Base-by-base conservation (phyloP, 1,140 invertebrate species). In the Euglossa dilemma region DNA sequence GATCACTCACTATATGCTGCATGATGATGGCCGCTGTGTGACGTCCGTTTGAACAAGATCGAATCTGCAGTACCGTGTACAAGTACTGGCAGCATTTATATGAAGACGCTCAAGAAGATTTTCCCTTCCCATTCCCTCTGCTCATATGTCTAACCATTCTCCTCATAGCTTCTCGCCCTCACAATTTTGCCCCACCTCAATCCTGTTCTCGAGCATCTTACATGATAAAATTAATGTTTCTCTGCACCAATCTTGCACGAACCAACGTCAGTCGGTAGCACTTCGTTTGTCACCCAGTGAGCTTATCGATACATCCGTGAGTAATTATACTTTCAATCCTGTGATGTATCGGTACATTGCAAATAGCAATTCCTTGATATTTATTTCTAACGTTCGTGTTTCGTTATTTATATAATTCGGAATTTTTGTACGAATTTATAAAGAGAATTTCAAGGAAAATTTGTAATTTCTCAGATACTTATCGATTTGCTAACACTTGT, bases 1-100 rank as follows among this genome's bases (percentile, higher is more conserved):
- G 63, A 86, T 86, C 92, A 93, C 92, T 93, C 92, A 93, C 93
- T 93, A 92, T 82, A 85, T 88, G 91, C 89, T 92, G 91, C 93
- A 93, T 93, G 81, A 83, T 84, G 92, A 87, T 78, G 87, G 90
- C 57, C 74, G 66, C 83, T 86, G 86, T 83, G 84, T 89, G 79
- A 72, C 87, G 89, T 90, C 85, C 88, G 90, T 92, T 92, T 91
- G 87, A 90, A 91, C 91, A 73, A 91, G 92, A 91, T 91, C 85
- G 90, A 91, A 93, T 91, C 92, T 92, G 90, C 70, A 54, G 67
- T 92, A 90, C 90, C 87, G 85, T 87, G 87, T 86, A 88, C 87
- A 91, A 90, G 84, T 87, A 87, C 85, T 87, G 78, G 72, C 90
- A 86, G 89, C 91, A 93, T 93, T 93, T 93, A 93, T 93, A 93